A percentile compares a stretch with the other conserved stretches of the same genome.
Evolutionary conservation across 2,888 invertebrate species (phyloP).

Genomic region (Drosophila testacea): DNA sequence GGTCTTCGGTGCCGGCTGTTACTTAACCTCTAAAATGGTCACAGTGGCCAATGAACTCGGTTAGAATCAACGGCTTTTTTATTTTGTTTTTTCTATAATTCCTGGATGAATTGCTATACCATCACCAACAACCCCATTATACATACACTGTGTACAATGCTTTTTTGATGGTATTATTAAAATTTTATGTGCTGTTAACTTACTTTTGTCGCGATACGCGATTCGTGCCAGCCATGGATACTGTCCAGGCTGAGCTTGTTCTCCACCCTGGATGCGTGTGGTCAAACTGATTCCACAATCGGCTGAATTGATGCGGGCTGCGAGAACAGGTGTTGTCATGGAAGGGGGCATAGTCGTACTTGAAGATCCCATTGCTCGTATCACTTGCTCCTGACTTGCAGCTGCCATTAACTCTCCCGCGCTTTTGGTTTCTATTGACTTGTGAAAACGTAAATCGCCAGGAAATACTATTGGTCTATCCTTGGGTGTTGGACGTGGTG

Average conservation of each 20-base stretch:
- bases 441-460: constrained; percentile 70
- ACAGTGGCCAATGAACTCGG: constrained; percentile 67
- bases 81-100: constrained; percentile 1
- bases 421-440: constrained; percentile 23
- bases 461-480: constrained; percentile 72
- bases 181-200: constrained; percentile 58
- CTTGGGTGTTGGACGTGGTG: constrained; percentile 35
- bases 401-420: constrained; percentile 16
- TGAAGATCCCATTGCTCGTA: neutral
- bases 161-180: constrained; percentile 27
- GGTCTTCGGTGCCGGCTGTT: constrained; percentile 74
- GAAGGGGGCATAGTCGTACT: constrained; percentile 3
- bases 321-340: neutral
- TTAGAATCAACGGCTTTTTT: constrained; percentile 29
- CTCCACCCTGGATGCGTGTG: constrained; percentile 86
- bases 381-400: constrained; percentile 9
- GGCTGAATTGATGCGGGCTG: constrained; percentile 50
- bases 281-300: constrained; percentile 82
- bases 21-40: constrained; percentile 68
- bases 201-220: constrained; percentile 84
- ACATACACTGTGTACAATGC: constrained; percentile 1
- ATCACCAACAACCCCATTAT: neutral
- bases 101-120: constrained; percentile 1
- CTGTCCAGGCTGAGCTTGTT: constrained; percentile 85
- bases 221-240: constrained; percentile 87